Evolutionary conservation across 2,113 vertebrate species (phyloP).

Genomic region (Shinisaurus crocodilurus): DNA sequence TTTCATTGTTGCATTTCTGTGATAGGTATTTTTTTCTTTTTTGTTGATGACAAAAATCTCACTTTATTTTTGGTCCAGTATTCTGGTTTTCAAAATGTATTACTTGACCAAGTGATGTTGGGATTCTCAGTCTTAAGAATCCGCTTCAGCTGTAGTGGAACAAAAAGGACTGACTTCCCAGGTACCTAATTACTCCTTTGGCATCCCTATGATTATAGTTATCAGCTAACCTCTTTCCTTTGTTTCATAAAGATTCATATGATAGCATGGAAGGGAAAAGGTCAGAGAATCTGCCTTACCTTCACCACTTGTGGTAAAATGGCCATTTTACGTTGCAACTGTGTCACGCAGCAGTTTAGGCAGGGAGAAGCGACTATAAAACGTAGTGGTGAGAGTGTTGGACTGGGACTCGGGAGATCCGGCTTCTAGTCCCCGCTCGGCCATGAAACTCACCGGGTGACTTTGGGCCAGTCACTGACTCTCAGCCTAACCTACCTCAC

Average conservation of each 20-base stretch:
- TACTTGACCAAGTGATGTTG: neutral
- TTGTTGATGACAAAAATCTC: neutral
- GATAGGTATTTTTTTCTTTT: neutral
- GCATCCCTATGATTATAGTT: neutral
- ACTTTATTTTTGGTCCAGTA: neutral
- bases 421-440: too few species aligned
- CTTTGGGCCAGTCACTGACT: too few species aligned
- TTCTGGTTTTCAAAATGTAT: neutral
- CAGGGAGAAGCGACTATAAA: neutral
- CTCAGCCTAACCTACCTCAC: too few species aligned
- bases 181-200: neutral
- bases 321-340: neutral
- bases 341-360: neutral
- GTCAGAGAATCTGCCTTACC: neutral
- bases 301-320: neutral
- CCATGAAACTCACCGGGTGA: too few species aligned
- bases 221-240: neutral
- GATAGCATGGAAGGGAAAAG: neutral
- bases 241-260: neutral
- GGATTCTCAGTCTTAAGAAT: neutral
- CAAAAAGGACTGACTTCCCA: neutral
- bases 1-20: neutral
- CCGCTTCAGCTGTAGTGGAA: neutral
- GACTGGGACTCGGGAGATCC: too few species aligned
- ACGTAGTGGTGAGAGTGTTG: too few species aligned